Base-by-base conservation (phyloP, 2,113 vertebrate genomes). In the Dicaeum eximium region DNA sequence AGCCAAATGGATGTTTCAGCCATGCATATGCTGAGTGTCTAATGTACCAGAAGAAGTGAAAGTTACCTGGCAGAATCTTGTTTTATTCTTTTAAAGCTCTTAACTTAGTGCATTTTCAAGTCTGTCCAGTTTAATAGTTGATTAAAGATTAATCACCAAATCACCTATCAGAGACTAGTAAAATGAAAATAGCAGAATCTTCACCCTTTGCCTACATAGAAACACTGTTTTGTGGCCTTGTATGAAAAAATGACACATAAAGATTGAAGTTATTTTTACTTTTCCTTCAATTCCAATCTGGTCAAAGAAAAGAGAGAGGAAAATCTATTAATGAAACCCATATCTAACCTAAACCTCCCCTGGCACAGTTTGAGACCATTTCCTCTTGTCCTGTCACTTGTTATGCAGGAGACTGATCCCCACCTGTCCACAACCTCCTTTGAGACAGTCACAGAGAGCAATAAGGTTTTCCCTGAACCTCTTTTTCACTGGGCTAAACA, bases 1-100 rank as follows among this genome's bases (percentile, higher is more conserved):
- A 86, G 79, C 60, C 94, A 90, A 96, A 83, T 92, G 90, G 90
- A 66, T 90, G 71, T 95, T 96, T 90, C 90, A 95, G 27, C 79
- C 85, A 91, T 92, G 91, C 80, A 80, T 94, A 66, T 57, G 40
- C 74, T 87, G 73, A 83, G 66, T 61, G 50, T 78, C 42, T 93
- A 92, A 91, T 1, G 19, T 80, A 82, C 79, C 90, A 95, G 92
- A 95, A 92, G 60, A 71, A 83, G 56, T 78, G 85, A 86, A 96
- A 90, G 72, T 83, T 91, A 92, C 71, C 92, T 83, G 79, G 58
- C 90, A 95, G 37, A 61, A 56, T 88, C 37, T 83, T 84, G 51
- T 44, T 91, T 70, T 74, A 86, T 80, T 69, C 20, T 80, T 92
- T 83, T 47, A 53, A 87, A 92, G 33, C 87, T 70, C n/a, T 73